These are phyloP conservation scores for Rhagologus leucostigma DNA, from an alignment of 2,113 vertebrate genomes.

Conservation along the genomic window DNA sequence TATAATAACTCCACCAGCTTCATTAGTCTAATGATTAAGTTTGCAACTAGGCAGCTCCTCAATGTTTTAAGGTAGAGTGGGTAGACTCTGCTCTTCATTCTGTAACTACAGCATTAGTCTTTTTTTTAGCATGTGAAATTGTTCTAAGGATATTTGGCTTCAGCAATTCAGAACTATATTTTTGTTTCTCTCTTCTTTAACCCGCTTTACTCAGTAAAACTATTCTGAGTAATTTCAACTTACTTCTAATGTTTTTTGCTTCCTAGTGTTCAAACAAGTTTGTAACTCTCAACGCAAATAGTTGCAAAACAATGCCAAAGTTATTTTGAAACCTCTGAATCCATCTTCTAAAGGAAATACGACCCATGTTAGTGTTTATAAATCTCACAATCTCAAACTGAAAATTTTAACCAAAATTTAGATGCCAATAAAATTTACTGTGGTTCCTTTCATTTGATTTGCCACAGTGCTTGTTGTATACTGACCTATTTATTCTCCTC, in stretches of 20 bases:
- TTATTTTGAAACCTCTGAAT: not conserved
- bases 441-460: not conserved
- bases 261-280: not conserved
- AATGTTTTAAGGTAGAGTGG: not conserved
- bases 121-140: not conserved
- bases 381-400: not conserved
- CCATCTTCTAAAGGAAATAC: not conserved
- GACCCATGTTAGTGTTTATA: not conserved
- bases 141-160: not conserved
- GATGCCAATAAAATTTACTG: not conserved
- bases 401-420: not conserved
- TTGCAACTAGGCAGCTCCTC: not conserved
- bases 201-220: not conserved
- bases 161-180: not conserved
- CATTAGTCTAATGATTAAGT: slow-evolving; percentile 26
- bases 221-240: not conserved
- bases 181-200: not conserved
- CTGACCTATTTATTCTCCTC: not conserved
- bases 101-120: not conserved
- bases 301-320: not conserved
- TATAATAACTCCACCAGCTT: slow-evolving; percentile 15
- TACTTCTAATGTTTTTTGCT: not conserved
- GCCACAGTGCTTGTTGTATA: not conserved
- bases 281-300: not conserved
- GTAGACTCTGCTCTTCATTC: not conserved